These are phyloP conservation scores for Varanus salvator DNA, from an alignment of 2,113 vertebrate species.

Conservation along the genomic window DNA sequence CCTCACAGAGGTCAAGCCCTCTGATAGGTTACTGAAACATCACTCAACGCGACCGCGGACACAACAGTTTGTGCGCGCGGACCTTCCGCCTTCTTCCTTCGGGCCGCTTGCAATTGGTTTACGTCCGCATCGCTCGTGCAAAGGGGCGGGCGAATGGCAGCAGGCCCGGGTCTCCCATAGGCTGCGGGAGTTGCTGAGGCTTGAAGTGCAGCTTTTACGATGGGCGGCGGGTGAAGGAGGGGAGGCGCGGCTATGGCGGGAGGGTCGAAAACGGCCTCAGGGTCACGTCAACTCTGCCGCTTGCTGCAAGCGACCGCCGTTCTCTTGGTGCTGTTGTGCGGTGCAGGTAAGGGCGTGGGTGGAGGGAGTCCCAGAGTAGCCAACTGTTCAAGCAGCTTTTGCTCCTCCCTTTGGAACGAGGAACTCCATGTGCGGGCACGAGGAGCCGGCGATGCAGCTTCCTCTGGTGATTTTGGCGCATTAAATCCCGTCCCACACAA, in stretches of 20 bases:
- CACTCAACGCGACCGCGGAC: not conserved
- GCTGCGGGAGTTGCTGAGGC: not conserved
- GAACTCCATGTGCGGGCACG: not conserved
- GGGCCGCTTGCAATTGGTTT: not conserved
- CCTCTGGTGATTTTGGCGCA: not conserved
- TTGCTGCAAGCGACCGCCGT: not conserved
- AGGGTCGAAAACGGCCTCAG: constrained; percentile 81
- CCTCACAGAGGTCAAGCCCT: accelerated
- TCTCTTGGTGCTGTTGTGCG: not conserved
- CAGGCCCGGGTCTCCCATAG: not conserved
- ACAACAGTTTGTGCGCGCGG: not conserved
- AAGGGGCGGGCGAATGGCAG: not conserved
- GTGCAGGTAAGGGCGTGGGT: not conserved
- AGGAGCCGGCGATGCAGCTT: not conserved
- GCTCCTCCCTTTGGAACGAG: no score
- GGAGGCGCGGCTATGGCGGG: constrained; percentile 83
- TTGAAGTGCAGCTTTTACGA: accelerated
- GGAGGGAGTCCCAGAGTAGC: not conserved
- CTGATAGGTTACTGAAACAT: accelerated
- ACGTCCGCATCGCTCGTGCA: not conserved
- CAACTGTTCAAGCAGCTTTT: not conserved
- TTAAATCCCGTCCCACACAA: not conserved
- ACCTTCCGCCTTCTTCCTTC: no score
- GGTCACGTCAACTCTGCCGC: not conserved
- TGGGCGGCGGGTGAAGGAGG: constrained; percentile 38